Conservation (phyloP, 1,140 invertebrate genomes). For the Lanistes nyassanus region DNA sequence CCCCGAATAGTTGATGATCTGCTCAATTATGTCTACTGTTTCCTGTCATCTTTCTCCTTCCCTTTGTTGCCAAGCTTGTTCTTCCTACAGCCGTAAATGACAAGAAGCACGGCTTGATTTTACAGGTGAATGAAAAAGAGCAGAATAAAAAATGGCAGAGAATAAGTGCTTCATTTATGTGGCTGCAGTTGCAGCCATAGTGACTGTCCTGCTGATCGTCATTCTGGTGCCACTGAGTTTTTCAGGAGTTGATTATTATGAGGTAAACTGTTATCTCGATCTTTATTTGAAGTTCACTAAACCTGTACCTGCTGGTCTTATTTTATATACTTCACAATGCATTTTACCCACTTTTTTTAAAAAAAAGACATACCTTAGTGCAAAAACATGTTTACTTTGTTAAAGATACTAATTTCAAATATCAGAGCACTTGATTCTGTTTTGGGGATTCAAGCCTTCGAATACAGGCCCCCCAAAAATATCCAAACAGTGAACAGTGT, state of each 20-base stretch:
- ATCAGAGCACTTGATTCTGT: too few species aligned
- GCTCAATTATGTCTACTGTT: too few species aligned
- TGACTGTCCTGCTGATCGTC: slow-evolving; percentile 32
- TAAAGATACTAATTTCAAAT: not conserved
- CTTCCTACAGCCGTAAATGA: too few species aligned
- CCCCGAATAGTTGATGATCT: too few species aligned
- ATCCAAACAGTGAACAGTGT: too few species aligned
- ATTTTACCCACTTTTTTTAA: not conserved
- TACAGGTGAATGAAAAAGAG: slow-evolving; percentile 14
- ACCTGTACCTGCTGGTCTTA: not conserved
- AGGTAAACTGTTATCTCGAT: slow-evolving; percentile 29
- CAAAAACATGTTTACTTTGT: not conserved
- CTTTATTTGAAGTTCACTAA: not conserved
- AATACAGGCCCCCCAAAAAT: too few species aligned
- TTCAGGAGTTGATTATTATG: slow-evolving; percentile 42
- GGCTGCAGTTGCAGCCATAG: slow-evolving; percentile 22
- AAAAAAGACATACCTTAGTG: too few species aligned
- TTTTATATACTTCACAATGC: not conserved
- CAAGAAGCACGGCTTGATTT: too few species aligned
- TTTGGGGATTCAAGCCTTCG: too few species aligned
- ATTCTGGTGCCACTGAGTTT: slow-evolving; percentile 47
- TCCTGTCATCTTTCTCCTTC: too few species aligned
- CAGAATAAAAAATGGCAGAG: slow-evolving; percentile 19
- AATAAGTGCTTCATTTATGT: slow-evolving; percentile 16
- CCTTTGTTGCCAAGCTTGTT: too few species aligned